Conservation (phyloP, 2,113 vertebrate genomes). For the Lepidothrix coronata region DNA sequence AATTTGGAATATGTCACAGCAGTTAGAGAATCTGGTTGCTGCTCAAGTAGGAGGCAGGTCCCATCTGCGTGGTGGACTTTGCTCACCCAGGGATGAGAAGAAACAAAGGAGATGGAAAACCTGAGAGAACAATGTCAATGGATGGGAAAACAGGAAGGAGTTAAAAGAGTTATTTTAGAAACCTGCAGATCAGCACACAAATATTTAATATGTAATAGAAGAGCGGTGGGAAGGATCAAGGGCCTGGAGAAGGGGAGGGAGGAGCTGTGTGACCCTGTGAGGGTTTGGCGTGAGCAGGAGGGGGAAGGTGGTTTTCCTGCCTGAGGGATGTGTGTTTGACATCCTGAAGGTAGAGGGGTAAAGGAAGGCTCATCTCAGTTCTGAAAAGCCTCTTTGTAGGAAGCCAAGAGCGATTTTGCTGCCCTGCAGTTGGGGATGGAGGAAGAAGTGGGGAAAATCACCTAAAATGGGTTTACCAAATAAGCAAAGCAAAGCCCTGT, state of each 20-base stretch:
- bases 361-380: background rate
- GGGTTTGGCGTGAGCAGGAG: background rate
- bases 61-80: background rate
- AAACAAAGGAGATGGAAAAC: background rate
- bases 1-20: background rate
- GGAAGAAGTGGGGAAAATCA: background rate
- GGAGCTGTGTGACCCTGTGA: background rate
- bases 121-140: background rate
- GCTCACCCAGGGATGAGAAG: background rate
- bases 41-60: background rate
- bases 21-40: background rate
- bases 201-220: background rate
- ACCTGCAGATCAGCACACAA: background rate
- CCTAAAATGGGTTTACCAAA: background rate
- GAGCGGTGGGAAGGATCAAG: background rate
- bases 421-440: background rate
- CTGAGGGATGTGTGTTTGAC: fast-evolving
- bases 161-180: background rate
- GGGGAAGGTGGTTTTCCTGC: background rate
- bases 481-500: background rate
- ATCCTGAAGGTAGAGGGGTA: background rate
- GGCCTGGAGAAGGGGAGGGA: background rate
- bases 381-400: background rate
- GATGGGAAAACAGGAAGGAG: background rate
- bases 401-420: background rate